These are phyloP conservation scores for Scaptomyza pallida DNA, from an alignment of 1,140 invertebrate species.

Conservation along the genomic window DNA sequence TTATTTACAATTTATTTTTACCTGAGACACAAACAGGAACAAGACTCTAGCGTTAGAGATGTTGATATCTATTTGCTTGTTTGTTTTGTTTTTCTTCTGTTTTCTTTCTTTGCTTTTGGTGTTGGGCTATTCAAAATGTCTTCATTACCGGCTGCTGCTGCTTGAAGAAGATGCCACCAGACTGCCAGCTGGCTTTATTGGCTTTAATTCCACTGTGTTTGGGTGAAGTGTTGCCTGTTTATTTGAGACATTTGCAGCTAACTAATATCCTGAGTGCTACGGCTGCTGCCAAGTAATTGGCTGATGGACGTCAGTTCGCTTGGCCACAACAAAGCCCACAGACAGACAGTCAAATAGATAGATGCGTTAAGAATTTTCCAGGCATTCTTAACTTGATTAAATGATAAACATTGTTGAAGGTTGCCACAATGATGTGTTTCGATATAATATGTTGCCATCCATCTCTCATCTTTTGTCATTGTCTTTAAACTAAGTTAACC, in stretches of 20 bases:
- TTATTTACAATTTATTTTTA: slow-evolving; percentile 80
- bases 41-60: slow-evolving; percentile 11
- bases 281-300: slow-evolving; percentile 39
- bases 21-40: slow-evolving; percentile 47
- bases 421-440: slow-evolving; percentile 7
- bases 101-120: slow-evolving; percentile 62
- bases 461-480: background rate
- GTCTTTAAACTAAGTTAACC: background rate
- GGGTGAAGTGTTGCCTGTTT: slow-evolving; percentile 43
- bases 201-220: slow-evolving; percentile 48
- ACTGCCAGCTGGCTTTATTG: slow-evolving; percentile 49
- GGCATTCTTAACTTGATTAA: slow-evolving; percentile 40
- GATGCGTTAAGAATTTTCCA: too few species aligned
- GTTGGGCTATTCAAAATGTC: slow-evolving; percentile 76
- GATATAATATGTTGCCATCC: too few species aligned
- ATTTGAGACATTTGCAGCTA: slow-evolving; percentile 43
- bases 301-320: slow-evolving; percentile 13
- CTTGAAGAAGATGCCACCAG: slow-evolving; percentile 53
- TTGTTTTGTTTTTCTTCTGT: slow-evolving; percentile 35
- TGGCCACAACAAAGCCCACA: too few species aligned
- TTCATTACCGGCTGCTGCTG: slow-evolving; percentile 70
- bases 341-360: too few species aligned
- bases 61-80: slow-evolving; percentile 23
- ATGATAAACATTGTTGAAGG: slow-evolving; percentile 19
- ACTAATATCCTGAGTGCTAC: slow-evolving; percentile 51